phyloP scores from a whole-genome alignment of 2,113 vertebrate species.

The Sinocyclocheilus maitianheensis region DNA sequence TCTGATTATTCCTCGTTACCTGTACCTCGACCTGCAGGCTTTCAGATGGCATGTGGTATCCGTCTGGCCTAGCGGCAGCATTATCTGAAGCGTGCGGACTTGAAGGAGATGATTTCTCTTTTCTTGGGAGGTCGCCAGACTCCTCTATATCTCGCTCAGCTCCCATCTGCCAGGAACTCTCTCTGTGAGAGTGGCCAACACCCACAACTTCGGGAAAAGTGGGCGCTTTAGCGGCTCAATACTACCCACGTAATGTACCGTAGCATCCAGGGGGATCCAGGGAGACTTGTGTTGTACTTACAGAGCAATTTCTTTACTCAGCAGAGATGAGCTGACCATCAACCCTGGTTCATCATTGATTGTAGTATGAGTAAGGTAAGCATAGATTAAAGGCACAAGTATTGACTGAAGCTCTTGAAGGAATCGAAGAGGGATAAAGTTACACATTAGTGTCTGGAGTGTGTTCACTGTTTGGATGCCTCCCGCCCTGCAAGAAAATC shows the following conservation, averaged over 20 bases:
- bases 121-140: constrained; percentile 40
- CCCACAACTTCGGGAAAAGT: constrained; percentile 10
- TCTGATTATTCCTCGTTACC: neutral
- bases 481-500: neutral
- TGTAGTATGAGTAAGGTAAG: neutral
- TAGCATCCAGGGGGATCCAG: constrained; percentile 4
- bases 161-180: constrained; percentile 41
- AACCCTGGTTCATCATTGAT: neutral
- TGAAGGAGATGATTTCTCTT: constrained; percentile 23
- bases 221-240: neutral
- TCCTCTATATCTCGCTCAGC: constrained; percentile 9
- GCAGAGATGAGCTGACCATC: neutral
- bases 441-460: neutral
- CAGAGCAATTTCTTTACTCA: neutral
- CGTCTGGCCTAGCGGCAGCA: neutral
- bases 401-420: neutral
- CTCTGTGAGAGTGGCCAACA: constrained; percentile 32
- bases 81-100: constrained; percentile 10
- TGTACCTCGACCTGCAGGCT: neutral
- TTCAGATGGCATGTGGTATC: neutral
- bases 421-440: constrained; percentile 14
- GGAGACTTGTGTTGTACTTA: neutral
- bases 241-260: neutral
- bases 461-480: neutral
- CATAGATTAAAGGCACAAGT: neutral